Evolutionary conservation across 2,797 vertebrate genomes (phyloP), one percentile per base, ranked within the genome.

Genomic region (Carapus acus): DNA sequence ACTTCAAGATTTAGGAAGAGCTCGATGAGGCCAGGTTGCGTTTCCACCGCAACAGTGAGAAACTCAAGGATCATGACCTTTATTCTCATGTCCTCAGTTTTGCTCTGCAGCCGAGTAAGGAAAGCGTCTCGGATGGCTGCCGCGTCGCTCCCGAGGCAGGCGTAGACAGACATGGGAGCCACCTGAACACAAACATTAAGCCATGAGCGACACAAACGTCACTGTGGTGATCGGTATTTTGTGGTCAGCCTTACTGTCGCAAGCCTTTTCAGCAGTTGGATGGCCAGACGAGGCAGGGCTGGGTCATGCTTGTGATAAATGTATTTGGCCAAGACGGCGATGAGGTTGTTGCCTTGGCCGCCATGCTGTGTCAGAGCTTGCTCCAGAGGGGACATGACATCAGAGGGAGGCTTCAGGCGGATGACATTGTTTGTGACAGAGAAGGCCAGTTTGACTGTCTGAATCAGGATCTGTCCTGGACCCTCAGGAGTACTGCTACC

Each of bases 31-130:
- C 96, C 96, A 0, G 96, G 96, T 11, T 99, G 96, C 0, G 96
- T 99, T 79, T 99, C 96, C 49, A 99, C 96, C 0, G 96, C 96
- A 0, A 99, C 94, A 0, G 96, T 97, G 59, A 99, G 92, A 75
- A 99, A 98, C 62, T 99, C 96, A 8, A 99, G 85, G 49, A 97
- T 98, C 91, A 97, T 97, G 70, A 97, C 94, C 71, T 99, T 99
- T 76, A 98, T 95, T 45, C 94, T 87, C 91, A 98, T 93, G 82
- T 98, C 96, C 79, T 98, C 96, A 0, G 92, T 94, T 73, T 82
- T 92, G 85, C 94, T 96, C 82, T 94, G 91, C 61, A 99, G 87
- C 2, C 96, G 92, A 6, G 87, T 93, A 59, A 98, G 90, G 69
- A 99, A 99, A 1, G 96, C 94, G 0, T 98, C 95, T 0, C 96